Conservation (phyloP, 2,113 vertebrate genomes). For the Orthonyx spaldingii region DNA sequence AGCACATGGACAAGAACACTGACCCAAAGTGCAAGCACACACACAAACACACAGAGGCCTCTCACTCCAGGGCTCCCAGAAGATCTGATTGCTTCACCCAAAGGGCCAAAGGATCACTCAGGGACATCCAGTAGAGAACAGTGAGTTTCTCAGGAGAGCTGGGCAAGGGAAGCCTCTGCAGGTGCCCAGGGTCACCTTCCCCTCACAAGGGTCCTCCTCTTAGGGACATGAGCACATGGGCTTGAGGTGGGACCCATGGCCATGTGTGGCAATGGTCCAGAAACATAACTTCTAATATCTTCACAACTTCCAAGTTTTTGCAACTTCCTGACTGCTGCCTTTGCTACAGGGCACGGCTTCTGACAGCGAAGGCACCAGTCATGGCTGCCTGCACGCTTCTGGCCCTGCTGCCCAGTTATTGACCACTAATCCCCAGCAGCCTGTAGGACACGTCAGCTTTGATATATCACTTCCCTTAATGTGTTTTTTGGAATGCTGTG, state of each 20-base stretch:
- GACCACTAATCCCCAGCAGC: neutral
- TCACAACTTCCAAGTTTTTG: neutral
- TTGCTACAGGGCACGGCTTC: neutral
- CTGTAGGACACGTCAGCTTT: neutral
- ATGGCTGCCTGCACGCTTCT: neutral
- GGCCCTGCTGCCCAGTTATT: neutral
- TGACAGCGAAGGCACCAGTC: neutral
- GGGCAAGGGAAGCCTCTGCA: neutral
- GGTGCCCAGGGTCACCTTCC: neutral
- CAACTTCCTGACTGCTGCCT: neutral
- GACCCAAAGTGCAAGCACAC: accelerated
- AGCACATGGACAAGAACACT: neutral
- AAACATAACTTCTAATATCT: neutral
- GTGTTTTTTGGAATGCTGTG: slow-evolving; percentile 13
- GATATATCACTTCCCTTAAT: slow-evolving; percentile 25
- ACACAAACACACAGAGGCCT: neutral
- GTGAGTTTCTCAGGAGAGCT: too few species aligned
- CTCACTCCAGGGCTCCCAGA: neutral
- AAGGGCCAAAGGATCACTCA: neutral
- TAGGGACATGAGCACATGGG: neutral
- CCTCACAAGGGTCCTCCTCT: neutral
- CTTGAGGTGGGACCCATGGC: neutral
- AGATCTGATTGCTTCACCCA: neutral
- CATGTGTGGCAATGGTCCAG: neutral
- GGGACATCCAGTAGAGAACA: neutral